Evolutionary conservation across 2,113 vertebrate genomes (phyloP).

Genomic region (Periophthalmodon schlosseri): DNA sequence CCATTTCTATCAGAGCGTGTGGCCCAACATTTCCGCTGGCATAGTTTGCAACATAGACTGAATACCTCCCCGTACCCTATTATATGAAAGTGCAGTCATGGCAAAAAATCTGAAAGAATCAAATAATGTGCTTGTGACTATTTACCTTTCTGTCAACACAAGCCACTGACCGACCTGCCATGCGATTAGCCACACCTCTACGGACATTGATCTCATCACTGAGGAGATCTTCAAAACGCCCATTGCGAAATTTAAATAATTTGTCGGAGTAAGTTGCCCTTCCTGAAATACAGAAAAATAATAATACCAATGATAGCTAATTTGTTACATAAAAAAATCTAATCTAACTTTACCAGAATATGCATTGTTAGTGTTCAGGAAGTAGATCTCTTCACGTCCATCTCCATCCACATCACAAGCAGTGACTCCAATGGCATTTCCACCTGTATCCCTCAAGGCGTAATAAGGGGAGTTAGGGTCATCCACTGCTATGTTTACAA

Average conservation of each 20-base stretch:
- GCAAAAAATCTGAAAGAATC: background rate
- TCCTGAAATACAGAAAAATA: slow-evolving; percentile 70
- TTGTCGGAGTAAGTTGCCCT: slow-evolving; percentile 92
- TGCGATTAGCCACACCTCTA: slow-evolving; percentile 83
- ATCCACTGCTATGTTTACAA: slow-evolving; percentile 88
- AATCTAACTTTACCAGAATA: slow-evolving; percentile 83
- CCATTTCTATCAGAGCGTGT: slow-evolving; percentile 92
- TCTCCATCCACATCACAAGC: slow-evolving; percentile 96
- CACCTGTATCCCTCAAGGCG: slow-evolving; percentile 83
- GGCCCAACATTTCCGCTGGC: slow-evolving; percentile 87
- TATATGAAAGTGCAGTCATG: background rate
- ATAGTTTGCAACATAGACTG: slow-evolving; percentile 94
- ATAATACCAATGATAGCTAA: background rate
- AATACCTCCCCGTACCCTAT: slow-evolving; percentile 90
- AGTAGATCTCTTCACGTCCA: slow-evolving; percentile 93
- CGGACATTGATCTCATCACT: slow-evolving; percentile 85
- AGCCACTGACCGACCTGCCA: slow-evolving; percentile 92
- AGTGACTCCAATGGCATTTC: slow-evolving; percentile 91
- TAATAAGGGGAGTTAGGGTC: slow-evolving; percentile 86
- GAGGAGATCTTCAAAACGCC: slow-evolving; percentile 91
- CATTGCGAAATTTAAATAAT: slow-evolving; percentile 91
- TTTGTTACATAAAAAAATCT: background rate
- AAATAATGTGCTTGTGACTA: background rate
- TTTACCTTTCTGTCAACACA: slow-evolving; percentile 91
- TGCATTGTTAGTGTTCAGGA: slow-evolving; percentile 97